Conservation (phyloP, 2,888 invertebrate genomes). For the Cylloceria caligata region DNA sequence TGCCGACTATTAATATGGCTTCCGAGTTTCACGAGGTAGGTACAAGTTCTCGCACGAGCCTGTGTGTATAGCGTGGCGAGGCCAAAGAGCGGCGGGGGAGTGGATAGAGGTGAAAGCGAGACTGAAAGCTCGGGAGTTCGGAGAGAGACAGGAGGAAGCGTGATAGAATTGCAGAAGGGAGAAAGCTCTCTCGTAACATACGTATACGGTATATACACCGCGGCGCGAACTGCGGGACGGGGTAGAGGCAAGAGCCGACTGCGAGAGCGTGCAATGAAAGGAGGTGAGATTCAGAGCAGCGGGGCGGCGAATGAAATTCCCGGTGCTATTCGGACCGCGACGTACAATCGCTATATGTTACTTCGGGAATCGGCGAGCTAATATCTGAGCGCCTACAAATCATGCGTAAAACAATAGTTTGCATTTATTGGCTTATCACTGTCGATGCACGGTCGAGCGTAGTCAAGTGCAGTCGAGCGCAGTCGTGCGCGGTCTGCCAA, state of each 20-base stretch:
- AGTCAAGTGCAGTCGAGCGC: too few species aligned
- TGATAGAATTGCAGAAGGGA: constrained; percentile 41
- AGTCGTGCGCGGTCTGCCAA: constrained; percentile 42
- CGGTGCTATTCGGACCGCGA: constrained; percentile 40
- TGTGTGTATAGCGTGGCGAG: constrained; percentile 44
- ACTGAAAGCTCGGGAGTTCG: constrained; percentile 15
- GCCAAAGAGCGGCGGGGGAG: constrained; percentile 26
- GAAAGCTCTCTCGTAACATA: constrained; percentile 29
- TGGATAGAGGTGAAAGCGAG: constrained; percentile 22
- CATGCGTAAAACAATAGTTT: constrained; percentile 71
- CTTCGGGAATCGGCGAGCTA: constrained; percentile 73
- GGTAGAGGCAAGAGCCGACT: constrained; percentile 29
- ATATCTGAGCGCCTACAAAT: constrained; percentile 72
- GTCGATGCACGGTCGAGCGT: constrained; percentile 66
- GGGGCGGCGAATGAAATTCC: constrained; percentile 63
- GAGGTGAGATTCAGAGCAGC: constrained; percentile 39
- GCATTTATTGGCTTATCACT: constrained; percentile 72
- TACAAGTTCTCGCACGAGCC: constrained; percentile 69
- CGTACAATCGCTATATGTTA: constrained; percentile 65
- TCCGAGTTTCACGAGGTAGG: constrained; percentile 76
- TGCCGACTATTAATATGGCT: constrained; percentile 83
- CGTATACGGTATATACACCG: constrained; percentile 1
- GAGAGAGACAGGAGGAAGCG: constrained; percentile 21
- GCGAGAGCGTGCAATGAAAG: constrained; percentile 37
- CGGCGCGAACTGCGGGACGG: constrained; percentile 30